phyloP scores from a whole-genome alignment of 2,888 invertebrate genomes.

The Halictus quadricinctus region DNA sequence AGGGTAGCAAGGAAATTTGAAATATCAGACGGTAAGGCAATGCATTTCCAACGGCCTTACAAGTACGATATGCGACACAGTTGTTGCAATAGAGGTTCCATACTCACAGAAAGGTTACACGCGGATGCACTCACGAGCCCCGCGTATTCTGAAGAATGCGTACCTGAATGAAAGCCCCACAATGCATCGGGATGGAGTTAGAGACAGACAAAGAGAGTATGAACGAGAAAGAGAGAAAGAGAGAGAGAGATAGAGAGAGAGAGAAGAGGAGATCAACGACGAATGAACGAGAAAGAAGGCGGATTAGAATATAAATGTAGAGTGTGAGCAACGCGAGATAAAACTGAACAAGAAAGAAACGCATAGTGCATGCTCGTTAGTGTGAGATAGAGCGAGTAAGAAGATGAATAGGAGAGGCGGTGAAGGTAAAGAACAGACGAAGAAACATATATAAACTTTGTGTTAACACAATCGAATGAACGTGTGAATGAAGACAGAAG shows the following conservation, averaged over 20 bases:
- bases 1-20: constrained; percentile 50
- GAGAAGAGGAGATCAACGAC: neutral
- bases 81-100: constrained; percentile 66
- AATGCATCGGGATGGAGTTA: constrained; percentile 9
- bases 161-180: constrained; percentile 66
- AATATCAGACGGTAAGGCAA: constrained; percentile 62
- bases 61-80: constrained; percentile 59
- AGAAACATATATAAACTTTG: neutral
- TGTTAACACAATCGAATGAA: constrained; percentile 3
- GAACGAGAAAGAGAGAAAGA: neutral
- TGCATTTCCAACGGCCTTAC: constrained; percentile 63
- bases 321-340: neutral
- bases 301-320: neutral
- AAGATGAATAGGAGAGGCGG: constrained; percentile 5
- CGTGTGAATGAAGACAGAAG: neutral
- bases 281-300: neutral
- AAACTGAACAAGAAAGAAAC: no score
- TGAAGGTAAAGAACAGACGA: neutral
- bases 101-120: constrained; percentile 67
- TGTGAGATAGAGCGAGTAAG: neutral
- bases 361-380: neutral
- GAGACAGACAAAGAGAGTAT: neutral
- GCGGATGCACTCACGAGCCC: constrained; percentile 66
- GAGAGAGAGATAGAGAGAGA: neutral
- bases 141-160: constrained; percentile 61